A percentile compares a stretch with the other conserved stretches of the same genome.
Evolutionary conservation across 1,140 invertebrate genomes (phyloP).

Genomic region (Zaprionus inermis): DNA sequence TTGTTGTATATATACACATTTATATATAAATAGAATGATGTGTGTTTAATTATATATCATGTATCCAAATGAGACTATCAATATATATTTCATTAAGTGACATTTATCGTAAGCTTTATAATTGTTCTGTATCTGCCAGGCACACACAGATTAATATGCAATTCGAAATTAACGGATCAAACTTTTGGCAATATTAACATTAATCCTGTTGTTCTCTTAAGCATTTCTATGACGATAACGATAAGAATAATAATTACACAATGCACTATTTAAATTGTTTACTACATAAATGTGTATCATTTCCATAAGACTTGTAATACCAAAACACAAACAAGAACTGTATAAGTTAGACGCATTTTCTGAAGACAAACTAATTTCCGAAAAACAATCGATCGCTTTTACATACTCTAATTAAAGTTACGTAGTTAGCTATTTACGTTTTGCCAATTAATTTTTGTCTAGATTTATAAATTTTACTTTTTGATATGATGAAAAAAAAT

Average conservation of each 20-base stretch:
- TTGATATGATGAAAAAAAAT: conserved; percentile 35
- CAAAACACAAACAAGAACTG: neutral
- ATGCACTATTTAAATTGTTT: conserved; percentile 7
- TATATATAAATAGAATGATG: neutral
- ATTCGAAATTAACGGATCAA: conserved; percentile 19
- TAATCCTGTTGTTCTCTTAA: conserved; percentile 14
- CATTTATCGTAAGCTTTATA: conserved; percentile 11
- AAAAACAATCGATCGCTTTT: conserved; percentile 31
- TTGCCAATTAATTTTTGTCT: conserved; percentile 22
- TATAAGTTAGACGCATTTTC: conserved; percentile 6
- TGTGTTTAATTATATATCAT: conserved; percentile 5
- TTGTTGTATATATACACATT: neutral
- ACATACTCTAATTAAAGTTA: neutral
- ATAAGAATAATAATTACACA: neutral
- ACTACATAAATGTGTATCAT: neutral
- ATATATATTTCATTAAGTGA: conserved; percentile 26
- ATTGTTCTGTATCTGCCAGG: conserved; percentile 5
- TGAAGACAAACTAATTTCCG: neutral
- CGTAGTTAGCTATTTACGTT: conserved; percentile 11
- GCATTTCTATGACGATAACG: conserved; percentile 8
- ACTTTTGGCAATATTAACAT: conserved; percentile 32
- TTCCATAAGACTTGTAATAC: conserved; percentile 6
- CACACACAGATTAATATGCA: neutral
- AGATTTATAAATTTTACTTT: conserved; percentile 31
- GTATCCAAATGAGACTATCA: conserved; percentile 23